These are phyloP conservation scores for Palythoa grandiflora DNA, from an alignment of 92 coral and sea anemone species.

Conservation along the genomic window DNA sequence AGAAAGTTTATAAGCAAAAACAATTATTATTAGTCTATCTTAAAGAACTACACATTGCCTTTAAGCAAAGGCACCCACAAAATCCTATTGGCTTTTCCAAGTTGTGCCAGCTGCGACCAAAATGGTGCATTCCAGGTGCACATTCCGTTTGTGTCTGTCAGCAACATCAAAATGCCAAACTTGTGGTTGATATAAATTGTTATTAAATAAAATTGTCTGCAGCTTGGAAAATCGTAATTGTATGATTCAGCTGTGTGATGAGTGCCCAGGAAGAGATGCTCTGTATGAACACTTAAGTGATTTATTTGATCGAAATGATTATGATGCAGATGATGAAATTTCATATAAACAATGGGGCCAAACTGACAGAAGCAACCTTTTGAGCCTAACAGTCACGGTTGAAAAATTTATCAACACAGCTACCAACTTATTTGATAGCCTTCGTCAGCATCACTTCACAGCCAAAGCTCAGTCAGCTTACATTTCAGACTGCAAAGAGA, in stretches of 20 bases:
- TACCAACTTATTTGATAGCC: neutral
- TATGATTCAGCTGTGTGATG: neutral
- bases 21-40: conserved; percentile 39
- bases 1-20: conserved; percentile 24
- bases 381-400: neutral
- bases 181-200: neutral
- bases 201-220: neutral
- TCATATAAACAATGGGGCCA: conserved; percentile 41
- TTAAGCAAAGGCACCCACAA: conserved; percentile 30
- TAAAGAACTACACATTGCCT: conserved; percentile 43
- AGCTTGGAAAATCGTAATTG: neutral
- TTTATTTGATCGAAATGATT: neutral
- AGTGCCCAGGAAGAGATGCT: neutral
- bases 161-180: neutral
- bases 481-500: too few relatives aligned
- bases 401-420: neutral
- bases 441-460: too few relatives aligned
- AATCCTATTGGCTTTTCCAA: conserved; percentile 32
- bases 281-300: neutral
- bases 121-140: conserved; percentile 39
- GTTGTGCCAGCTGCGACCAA: conserved; percentile 44
- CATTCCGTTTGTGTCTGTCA: neutral
- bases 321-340: conserved; percentile 32
- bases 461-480: too few relatives aligned
- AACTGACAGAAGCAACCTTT: neutral